Evolutionary conservation across 2,888 invertebrate species (phyloP), one percentile per base, ranked within the genome.

Genomic region (Ischnus inquisitorius): DNA sequence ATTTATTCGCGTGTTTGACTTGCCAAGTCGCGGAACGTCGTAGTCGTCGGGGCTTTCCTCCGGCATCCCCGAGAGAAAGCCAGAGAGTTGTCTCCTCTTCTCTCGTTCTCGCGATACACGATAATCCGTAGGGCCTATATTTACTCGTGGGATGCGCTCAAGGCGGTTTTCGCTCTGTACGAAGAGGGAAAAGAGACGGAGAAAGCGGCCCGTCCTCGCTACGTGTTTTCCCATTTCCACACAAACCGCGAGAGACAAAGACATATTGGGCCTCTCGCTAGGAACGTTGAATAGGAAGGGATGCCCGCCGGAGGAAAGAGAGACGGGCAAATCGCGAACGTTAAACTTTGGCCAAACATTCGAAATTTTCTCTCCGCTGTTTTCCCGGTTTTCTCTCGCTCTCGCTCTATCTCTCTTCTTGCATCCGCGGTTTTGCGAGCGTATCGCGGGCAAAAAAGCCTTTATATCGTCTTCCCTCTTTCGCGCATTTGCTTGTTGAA

Each of bases 1-100:
- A 87, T 87, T 87, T 87, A 87, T 87, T 87, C 86, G 83, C 82
- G 69, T 87, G 84, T 86, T 87, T 87, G 86, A 87, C 86, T 87
- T 87, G 84, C 86, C 86, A 86, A 87, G 82, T 86, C 65, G 76
- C 77, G 83, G 78, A 85, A 85, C 84, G 84, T 82, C 82, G 80
- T 43, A 48, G 76, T 69, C 19, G 51, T 83, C 62, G 67, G 16
- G 51, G 46, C 22, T 34, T 75, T 75, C 57, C 64, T 75, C 62
- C 51, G 34, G 19, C 75, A 39, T 12, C 10, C 62, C 51, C 16
- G 8, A 64, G 62, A 48, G 75, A 62, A 48, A 48, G 46, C 43
- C 39, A 6, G 14, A 12, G 28, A 46, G 60, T 60, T 14, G 28
- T 69, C 46, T 48, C 39, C 77, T 25, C 48, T 62, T 46, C 80